These are phyloP conservation scores for Cephus runcator DNA, from an alignment of 2,888 invertebrate species.

Conservation along the genomic window DNA sequence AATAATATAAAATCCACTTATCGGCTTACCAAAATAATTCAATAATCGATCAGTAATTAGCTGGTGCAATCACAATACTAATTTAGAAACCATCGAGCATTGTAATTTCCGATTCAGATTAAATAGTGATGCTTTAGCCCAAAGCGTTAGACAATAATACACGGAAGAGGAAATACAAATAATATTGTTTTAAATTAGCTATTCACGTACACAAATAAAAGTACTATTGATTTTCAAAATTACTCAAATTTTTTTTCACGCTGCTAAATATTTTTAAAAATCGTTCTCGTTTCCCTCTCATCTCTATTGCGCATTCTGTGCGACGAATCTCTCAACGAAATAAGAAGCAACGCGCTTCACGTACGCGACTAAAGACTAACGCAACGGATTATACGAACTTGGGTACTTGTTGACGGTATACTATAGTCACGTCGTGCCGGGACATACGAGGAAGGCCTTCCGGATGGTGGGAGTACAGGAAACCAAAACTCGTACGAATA, in stretches of 20 bases:
- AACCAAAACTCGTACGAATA: slow-evolving; percentile 30
- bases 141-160: neutral
- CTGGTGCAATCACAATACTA: neutral
- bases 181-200: neutral
- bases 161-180: neutral
- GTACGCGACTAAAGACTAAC: slow-evolving; percentile 3
- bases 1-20: neutral
- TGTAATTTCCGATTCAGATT: neutral
- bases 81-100: neutral
- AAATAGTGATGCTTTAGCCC: neutral
- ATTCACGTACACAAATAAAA: neutral
- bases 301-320: too few species aligned
- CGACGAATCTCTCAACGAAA: neutral
- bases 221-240: neutral
- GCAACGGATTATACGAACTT: slow-evolving; percentile 17
- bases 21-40: neutral
- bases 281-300: too few species aligned
- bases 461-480: slow-evolving; percentile 38
- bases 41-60: neutral
- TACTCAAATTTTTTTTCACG: neutral
- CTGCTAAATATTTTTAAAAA: neutral
- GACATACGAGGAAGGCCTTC: slow-evolving; percentile 36
- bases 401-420: slow-evolving; percentile 29
- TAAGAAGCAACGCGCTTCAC: neutral
- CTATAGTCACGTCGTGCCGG: slow-evolving; percentile 28